Conservation (phyloP, 2,888 invertebrate genomes). For the Andrena minutula region DNA sequence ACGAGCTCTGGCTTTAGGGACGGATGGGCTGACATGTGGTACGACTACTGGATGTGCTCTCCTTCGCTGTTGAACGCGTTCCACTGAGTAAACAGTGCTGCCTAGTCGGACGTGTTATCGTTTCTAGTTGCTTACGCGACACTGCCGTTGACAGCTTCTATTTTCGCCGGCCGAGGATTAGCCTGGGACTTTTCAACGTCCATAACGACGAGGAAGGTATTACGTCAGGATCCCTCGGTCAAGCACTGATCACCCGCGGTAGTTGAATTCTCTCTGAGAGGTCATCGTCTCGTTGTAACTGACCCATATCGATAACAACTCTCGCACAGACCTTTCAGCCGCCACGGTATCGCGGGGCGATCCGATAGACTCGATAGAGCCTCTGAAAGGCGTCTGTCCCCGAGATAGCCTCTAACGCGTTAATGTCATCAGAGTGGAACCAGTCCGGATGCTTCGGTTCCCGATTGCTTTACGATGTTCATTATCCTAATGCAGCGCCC, state of each 20-base stretch:
- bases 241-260: not conserved
- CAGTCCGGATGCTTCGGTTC: conserved; percentile 49
- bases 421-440: conserved; percentile 49
- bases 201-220: too few species aligned
- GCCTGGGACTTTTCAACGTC: too few species aligned
- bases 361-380: conserved; percentile 16
- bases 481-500: conserved; percentile 73
- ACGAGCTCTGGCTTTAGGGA: conserved; percentile 39
- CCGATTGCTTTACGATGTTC: conserved; percentile 64
- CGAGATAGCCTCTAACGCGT: conserved; percentile 10
- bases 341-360: not conserved
- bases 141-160: too few species aligned
- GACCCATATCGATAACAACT: conserved; percentile 4
- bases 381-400: conserved; percentile 28
- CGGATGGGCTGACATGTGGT: not conserved
- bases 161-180: too few species aligned
- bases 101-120: too few species aligned
- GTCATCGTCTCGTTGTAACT: not conserved
- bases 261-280: not conserved
- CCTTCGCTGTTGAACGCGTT: not conserved
- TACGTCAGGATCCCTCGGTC: not conserved
- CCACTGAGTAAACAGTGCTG: not conserved
- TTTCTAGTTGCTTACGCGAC: not conserved
- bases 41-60: not conserved
- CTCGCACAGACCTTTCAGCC: not conserved